Conservation (phyloP, 2,888 invertebrate genomes). For the Agrotis clavis region DNA sequence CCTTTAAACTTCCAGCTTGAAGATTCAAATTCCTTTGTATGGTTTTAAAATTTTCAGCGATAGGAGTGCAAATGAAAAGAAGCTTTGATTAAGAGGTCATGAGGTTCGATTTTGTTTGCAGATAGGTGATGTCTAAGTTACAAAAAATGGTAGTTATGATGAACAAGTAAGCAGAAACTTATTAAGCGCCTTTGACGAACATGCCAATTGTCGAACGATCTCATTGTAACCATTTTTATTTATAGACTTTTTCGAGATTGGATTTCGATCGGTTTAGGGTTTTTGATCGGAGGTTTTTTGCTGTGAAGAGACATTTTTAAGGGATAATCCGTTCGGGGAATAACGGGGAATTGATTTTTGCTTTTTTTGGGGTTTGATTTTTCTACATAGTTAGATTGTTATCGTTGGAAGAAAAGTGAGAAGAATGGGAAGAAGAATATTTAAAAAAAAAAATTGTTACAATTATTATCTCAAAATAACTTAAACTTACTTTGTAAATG, state of each 20-base stretch:
- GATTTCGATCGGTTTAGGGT: slow-evolving; percentile 61
- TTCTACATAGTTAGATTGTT: no score
- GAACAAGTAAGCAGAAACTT: slow-evolving; percentile 86
- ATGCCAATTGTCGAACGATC: slow-evolving; percentile 82
- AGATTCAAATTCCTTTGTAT: slow-evolving; percentile 48
- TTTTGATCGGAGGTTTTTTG: slow-evolving; percentile 57
- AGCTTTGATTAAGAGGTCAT: not conserved
- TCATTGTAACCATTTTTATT: slow-evolving; percentile 72
- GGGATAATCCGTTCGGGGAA: slow-evolving; percentile 52
- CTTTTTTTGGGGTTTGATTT: no score
- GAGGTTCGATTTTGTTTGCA: slow-evolving; percentile 61
- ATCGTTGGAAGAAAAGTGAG: no score
- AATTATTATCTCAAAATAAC: no score
- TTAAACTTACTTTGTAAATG: no score
- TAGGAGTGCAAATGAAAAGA: slow-evolving; percentile 21
- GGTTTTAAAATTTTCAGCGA: slow-evolving; percentile 25
- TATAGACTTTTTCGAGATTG: slow-evolving; percentile 53
- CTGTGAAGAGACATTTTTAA: slow-evolving; percentile 35
- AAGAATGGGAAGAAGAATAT: no score
- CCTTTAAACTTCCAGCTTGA: slow-evolving; percentile 40
- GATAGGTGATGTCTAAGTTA: slow-evolving; percentile 50
- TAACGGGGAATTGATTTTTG: slow-evolving; percentile 24
- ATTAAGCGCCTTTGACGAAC: slow-evolving; percentile 85
- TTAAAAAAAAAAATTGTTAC: no score
- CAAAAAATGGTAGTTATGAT: slow-evolving; percentile 83